Conservation (phyloP, 2,113 vertebrate genomes). For the Polyodon spathula region DNA sequence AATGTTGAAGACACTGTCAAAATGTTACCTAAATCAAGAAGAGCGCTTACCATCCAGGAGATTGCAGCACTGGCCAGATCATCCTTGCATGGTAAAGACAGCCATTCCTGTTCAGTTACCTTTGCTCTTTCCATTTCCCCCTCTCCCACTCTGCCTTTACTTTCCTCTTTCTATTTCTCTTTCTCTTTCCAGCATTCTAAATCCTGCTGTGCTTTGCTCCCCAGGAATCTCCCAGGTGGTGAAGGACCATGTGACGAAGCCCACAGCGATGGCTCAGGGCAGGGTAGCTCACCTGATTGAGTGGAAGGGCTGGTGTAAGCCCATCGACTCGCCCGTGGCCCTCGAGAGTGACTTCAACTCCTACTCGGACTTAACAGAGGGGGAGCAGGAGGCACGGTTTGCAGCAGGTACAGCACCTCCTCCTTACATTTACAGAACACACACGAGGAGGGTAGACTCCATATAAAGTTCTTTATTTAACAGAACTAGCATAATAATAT, state of each 20-base stretch:
- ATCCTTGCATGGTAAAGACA: conserved; percentile 76
- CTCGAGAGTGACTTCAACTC: conserved; percentile 86
- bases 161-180: background rate
- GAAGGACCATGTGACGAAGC: conserved; percentile 96
- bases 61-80: conserved; percentile 92
- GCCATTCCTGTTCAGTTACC: background rate
- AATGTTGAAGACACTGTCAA: conserved; percentile 92
- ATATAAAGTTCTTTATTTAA: background rate
- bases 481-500: too few relatives aligned
- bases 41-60: conserved; percentile 94
- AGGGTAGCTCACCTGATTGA: conserved; percentile 93
- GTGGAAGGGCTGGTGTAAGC: conserved; percentile 97
- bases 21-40: conserved; percentile 96
- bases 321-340: conserved; percentile 70
- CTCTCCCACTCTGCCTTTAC: background rate
- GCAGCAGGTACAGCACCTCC: conserved; percentile 67
- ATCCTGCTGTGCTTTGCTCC: background rate
- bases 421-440: conserved; percentile 6
- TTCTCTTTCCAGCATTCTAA: background rate
- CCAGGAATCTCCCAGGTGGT: conserved; percentile 94
- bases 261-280: conserved; percentile 94
- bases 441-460: background rate
- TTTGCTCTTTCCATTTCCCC: background rate
- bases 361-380: conserved; percentile 88
- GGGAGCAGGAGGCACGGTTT: conserved; percentile 91